A percentile compares a stretch with the other conserved stretches of the same genome.
phyloP scores from a whole-genome alignment of 2,888 invertebrate species.

The Hololepta plana region DNA sequence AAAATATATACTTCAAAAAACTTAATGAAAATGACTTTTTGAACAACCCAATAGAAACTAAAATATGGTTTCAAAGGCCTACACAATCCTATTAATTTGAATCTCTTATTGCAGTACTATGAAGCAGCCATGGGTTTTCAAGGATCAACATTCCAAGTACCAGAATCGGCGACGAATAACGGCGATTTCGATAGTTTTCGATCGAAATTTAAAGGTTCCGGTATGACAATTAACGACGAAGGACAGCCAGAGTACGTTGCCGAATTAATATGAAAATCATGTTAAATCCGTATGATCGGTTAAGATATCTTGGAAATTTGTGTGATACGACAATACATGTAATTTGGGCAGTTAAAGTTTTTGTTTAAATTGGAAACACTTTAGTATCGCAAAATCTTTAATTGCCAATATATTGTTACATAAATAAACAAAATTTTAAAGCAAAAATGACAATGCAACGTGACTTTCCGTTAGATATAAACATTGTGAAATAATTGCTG shows the following conservation, averaged over 20 bases:
- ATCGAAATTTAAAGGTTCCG: slow-evolving; percentile 24
- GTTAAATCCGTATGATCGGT: slow-evolving; percentile 2
- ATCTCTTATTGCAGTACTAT: slow-evolving; percentile 31
- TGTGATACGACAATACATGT: slow-evolving; percentile 15
- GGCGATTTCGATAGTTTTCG: slow-evolving; percentile 26
- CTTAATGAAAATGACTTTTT: too few relatives aligned
- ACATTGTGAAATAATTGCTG: too few relatives aligned
- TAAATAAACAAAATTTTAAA: too few relatives aligned
- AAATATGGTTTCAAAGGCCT: too few relatives aligned
- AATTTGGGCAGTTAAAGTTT: too few relatives aligned
- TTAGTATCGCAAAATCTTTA: too few relatives aligned
- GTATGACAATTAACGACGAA: slow-evolving; percentile 33
- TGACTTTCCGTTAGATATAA: too few relatives aligned
- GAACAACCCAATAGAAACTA: too few relatives aligned
- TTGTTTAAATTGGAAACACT: too few relatives aligned
- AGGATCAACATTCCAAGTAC: slow-evolving; percentile 61
- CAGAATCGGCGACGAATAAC: slow-evolving; percentile 31
- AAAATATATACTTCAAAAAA: too few relatives aligned
- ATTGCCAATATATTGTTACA: too few relatives aligned
- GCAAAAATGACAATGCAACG: too few relatives aligned
- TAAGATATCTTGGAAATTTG: slow-evolving; percentile 8
- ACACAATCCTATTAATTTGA: not conserved
- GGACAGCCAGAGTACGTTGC: slow-evolving; percentile 42
- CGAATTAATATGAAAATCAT: slow-evolving; percentile 33
- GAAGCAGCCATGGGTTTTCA: slow-evolving; percentile 45